Evolutionary conservation across 2,113 vertebrate genomes (phyloP).

Genomic region (Alces alces): DNA sequence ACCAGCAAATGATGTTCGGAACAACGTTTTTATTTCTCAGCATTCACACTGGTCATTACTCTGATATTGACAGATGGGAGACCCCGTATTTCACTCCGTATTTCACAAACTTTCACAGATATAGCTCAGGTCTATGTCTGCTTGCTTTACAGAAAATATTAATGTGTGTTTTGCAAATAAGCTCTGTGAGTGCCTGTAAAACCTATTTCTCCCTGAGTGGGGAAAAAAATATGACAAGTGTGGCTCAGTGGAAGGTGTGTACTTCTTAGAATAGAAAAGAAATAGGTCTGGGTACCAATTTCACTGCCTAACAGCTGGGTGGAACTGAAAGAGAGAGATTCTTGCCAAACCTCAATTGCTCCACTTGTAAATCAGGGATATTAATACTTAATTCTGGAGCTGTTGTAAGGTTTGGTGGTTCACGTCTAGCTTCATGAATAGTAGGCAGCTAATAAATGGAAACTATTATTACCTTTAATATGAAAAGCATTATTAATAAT

Average conservation of each 20-base stretch:
- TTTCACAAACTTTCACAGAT: conserved; percentile 20
- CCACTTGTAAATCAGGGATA: not conserved
- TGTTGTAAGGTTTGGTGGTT: not conserved
- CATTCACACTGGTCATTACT: not conserved
- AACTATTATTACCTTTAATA: not conserved
- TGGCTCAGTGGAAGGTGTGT: not conserved
- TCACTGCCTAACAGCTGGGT: not conserved
- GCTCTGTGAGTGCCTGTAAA: not conserved
- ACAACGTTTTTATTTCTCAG: not conserved
- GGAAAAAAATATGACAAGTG: not conserved
- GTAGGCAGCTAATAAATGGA: not conserved
- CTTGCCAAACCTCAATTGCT: not conserved
- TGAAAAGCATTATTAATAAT: not conserved
- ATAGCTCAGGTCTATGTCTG: not conserved
- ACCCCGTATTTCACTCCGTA: not conserved
- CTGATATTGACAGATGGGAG: not conserved
- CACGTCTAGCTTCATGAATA: not conserved
- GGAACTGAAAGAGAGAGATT: not conserved
- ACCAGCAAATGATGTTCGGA: not conserved
- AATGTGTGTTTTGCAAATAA: conserved; percentile 3
- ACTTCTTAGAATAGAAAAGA: not conserved
- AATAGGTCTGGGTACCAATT: not conserved
- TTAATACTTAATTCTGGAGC: not conserved
- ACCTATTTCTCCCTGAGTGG: not conserved
- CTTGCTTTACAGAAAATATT: conserved; percentile 1